A percentile compares a stretch with the other conserved stretches of the same genome.
Evolutionary conservation across 2,113 vertebrate species (phyloP).

Genomic region (Anarrhichthys ocellatus): DNA sequence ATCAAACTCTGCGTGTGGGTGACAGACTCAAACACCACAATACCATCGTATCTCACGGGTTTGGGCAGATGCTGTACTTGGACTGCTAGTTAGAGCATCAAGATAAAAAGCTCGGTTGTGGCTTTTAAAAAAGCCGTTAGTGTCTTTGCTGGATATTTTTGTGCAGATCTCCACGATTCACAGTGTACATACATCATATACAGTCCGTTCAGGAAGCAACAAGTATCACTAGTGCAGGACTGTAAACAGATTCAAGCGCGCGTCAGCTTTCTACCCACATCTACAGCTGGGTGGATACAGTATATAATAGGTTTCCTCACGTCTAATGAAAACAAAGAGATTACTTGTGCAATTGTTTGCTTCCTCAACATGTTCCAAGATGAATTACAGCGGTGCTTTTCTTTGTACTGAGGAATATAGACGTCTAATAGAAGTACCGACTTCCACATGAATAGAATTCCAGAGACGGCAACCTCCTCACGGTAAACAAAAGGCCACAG

Average conservation of each 20-base stretch:
- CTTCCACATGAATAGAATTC: neutral
- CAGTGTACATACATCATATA: neutral
- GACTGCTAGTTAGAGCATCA: neutral
- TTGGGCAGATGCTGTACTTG: neutral
- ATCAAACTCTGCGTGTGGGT: neutral
- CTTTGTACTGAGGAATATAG: neutral
- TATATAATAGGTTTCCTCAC: too few species aligned
- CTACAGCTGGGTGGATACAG: neutral
- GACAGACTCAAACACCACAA: neutral
- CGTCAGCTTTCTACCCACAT: neutral
- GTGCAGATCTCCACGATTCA: neutral
- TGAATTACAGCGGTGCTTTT: too few species aligned
- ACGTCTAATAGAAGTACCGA: conserved; percentile 2
- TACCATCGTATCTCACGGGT: neutral
- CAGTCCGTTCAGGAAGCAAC: conserved; percentile 15
- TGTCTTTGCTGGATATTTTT: neutral
- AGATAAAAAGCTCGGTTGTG: neutral
- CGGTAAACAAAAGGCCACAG: neutral
- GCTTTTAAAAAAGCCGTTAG: neutral
- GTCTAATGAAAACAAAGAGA: too few species aligned
- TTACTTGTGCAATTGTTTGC: too few species aligned
- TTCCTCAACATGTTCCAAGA: too few species aligned
- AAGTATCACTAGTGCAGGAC: conserved; percentile 10
- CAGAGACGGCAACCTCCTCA: neutral
- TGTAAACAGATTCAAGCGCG: neutral